Evolutionary conservation across 2,888 invertebrate species (phyloP), one percentile per base, ranked within the genome.

Genomic region (Argyresthia albistria): DNA sequence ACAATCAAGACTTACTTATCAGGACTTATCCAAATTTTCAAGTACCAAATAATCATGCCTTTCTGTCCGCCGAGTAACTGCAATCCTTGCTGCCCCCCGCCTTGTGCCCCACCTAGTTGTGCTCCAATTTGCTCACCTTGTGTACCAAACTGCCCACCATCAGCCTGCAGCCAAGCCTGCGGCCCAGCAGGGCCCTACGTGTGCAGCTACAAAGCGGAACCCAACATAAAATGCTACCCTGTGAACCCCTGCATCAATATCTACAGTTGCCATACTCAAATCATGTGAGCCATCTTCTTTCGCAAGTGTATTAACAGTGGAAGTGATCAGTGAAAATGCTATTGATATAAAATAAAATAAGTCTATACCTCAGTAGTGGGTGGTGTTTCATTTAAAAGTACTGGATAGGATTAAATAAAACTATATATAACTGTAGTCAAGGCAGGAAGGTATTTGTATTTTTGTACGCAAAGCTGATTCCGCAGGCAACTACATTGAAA

Each of bases 261-360:
- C 58, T 86, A 83, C 69, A 86, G 84, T 61, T 81, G 79, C 59
- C 64, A 79, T 54, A 86, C 84, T n/a, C 84, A 84, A 60, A 80
- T 86, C 37, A 73, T 83, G 76, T 86, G 66, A 67, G 48, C 11
- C 50, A 39, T 12, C 14, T 11, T 25, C 25, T 4, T 51, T 50
- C 43, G 35, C 51, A 35, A 54, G 43, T 47, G 11, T 14, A 42
- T 55, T 4, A 15, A 14, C 14, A 50, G 35, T 39, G 25, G 25
- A 25, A 25, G 25, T 25, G 25, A 25, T 25, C 25, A 25, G 25
- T 25, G 25, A 25, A 25, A 25, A 25, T 25, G 25, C 25, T 25
- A 25, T 25, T 25, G 6, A 4, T 25, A 6, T 25, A 25, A 25
- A 25, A 25, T 25, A 25, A 25, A 25, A 25, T 25, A 25, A 25